Conservation (phyloP, 2,113 vertebrate genomes). For the Suncus etruscus region DNA sequence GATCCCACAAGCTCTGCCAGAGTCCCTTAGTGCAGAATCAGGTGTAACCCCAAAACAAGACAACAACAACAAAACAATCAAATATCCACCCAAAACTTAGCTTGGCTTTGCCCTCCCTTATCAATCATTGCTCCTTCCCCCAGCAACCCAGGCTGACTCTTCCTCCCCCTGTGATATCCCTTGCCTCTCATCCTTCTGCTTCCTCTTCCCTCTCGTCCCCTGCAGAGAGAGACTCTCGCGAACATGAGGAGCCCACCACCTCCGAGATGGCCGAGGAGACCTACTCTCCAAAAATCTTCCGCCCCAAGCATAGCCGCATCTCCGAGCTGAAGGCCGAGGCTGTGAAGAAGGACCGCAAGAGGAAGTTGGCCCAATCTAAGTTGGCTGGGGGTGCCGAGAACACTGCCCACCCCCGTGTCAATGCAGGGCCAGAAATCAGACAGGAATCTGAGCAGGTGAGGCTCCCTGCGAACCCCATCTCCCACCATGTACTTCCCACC, state of each 20-base stretch:
- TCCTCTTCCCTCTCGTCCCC: neutral
- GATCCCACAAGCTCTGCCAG: too few species aligned
- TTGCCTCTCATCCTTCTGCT: neutral
- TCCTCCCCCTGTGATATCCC: neutral
- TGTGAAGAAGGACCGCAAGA: conserved; percentile 93
- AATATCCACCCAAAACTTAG: too few species aligned
- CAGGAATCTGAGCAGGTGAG: conserved; percentile 96
- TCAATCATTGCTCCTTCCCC: too few species aligned
- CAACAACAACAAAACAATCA: too few species aligned
- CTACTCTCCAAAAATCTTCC: conserved; percentile 89
- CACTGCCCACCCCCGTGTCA: conserved; percentile 90
- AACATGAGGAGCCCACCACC: conserved; percentile 92
- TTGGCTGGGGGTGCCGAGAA: conserved; percentile 90
- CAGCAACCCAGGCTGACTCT: neutral
- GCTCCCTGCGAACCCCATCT: rapidly evolving
- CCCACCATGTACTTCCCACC: neutral
- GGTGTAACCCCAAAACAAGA: too few species aligned
- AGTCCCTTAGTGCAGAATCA: too few species aligned
- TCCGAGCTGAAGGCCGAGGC: conserved; percentile 94
- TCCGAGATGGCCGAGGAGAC: conserved; percentile 93
- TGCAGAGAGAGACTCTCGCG: conserved; percentile 93
- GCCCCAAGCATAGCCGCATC: conserved; percentile 86
- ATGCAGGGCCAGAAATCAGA: conserved; percentile 90
- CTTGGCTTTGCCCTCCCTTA: too few species aligned
- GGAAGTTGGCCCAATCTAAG: conserved; percentile 92